phyloP scores from a whole-genome alignment of 2,113 vertebrate species.

The Pristiophorus japonicus region DNA sequence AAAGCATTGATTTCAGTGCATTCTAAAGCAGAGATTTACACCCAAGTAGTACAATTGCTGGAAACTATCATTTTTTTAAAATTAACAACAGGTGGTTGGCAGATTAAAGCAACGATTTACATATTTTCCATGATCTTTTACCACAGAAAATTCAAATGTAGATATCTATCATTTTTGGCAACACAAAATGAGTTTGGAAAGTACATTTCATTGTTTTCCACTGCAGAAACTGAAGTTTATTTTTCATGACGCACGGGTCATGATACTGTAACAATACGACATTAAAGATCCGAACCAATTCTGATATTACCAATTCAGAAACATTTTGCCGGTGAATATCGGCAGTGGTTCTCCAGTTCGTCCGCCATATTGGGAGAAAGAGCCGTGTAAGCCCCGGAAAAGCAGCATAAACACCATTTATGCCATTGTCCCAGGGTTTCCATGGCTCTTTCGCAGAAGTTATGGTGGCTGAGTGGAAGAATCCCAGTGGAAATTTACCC shows the following conservation, averaged over 20 bases:
- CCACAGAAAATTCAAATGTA: background rate
- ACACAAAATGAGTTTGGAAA: background rate
- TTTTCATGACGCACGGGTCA: background rate
- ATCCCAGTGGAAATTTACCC: background rate
- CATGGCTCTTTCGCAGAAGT: background rate
- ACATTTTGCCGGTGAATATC: background rate
- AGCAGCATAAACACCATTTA: background rate
- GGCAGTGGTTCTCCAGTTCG: background rate
- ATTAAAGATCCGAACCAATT: background rate
- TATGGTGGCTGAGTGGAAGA: background rate
- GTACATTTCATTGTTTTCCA: background rate
- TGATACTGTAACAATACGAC: background rate
- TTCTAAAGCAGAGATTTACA: background rate
- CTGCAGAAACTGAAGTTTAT: background rate
- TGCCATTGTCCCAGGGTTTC: background rate
- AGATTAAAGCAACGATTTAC: background rate
- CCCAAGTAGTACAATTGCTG: background rate
- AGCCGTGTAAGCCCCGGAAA: background rate
- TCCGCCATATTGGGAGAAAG: background rate
- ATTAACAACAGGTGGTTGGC: background rate
- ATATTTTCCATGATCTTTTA: background rate
- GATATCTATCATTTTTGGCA: background rate
- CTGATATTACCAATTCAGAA: background rate
- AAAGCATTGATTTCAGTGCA: background rate
- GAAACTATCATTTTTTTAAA: background rate